phyloP scores from a whole-genome alignment of 1,140 invertebrate species.

The Hestina assimilis region DNA sequence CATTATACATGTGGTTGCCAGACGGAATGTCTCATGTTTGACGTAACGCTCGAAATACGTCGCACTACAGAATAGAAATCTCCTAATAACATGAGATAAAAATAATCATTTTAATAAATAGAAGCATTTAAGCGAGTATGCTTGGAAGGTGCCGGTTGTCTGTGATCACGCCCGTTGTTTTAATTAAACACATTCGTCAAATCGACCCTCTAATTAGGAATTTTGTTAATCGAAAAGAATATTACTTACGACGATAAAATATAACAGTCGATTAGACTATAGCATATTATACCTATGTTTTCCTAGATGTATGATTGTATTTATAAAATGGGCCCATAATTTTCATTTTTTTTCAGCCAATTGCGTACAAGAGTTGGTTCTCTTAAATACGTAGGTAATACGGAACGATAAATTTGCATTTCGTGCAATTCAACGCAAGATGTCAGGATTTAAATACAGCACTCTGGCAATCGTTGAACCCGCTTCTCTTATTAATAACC shows the following conservation, averaged over 20 bases:
- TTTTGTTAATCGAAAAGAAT: conserved; percentile 19
- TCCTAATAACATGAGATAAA: conserved; percentile 20
- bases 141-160: conserved; percentile 8
- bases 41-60: conserved; percentile 21
- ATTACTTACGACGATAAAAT: conserved; percentile 16
- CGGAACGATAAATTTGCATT: conserved; percentile 41
- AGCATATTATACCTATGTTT: conserved; percentile 22
- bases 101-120: conserved; percentile 25
- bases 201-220: conserved; percentile 14
- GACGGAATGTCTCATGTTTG: conserved; percentile 16
- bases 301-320: conserved; percentile 12
- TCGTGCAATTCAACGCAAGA: conserved; percentile 35
- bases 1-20: conserved; percentile 24
- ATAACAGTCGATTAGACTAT: conserved; percentile 8
- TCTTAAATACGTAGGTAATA: conserved; percentile 29
- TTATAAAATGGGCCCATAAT: conserved; percentile 22
- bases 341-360: conserved; percentile 35
- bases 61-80: conserved; percentile 13
- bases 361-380: no score
- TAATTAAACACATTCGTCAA: conserved; percentile 24
- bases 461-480: conserved; percentile 67
- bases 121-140: conserved; percentile 10
- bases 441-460: conserved; percentile 52
- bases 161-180: conserved; percentile 11
- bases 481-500: conserved; percentile 73